Evolutionary conservation across 2,113 vertebrate genomes (phyloP), one percentile per base, ranked within the genome.

Genomic region (Tringa solitaria): DNA sequence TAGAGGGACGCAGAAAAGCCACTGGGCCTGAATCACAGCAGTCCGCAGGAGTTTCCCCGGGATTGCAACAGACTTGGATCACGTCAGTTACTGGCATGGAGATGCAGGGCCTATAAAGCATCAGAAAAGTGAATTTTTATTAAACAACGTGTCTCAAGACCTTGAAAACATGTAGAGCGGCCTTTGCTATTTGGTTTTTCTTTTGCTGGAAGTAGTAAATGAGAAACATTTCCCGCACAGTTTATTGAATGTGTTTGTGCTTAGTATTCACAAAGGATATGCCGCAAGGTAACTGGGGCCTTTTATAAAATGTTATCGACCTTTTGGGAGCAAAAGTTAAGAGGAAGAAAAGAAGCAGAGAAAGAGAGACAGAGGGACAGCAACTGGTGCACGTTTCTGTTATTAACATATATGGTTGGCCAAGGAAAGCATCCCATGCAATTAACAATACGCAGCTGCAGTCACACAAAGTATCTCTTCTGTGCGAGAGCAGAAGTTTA

Each of bases 401-500:
- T 93, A 37, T 45, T 87, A 68, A 20, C 76, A 27, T 21, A 86
- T 41, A 15, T 14, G 51, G 59, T 64, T 70, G 90, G 89, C 94
- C 92, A 95, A 92, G 76, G 78, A 93, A 91, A 96, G 76, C 95
- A 80, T 88, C 80, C 4, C 68, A 28, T 81, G 65, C 81, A 78
- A 93, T 59, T 90, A 91, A 81, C 54, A 79, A 11, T 28, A 5
- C 59, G 28, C 94, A 96, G 94, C 94, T 97, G 94, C 59, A 86
- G 89, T 35, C 89, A 45, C 84, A 74, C 61, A 2, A 5, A 76
- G 53, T 10, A 35, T 88, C 89, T 92, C 77, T 43, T 64, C 95
- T 87, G 63, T 43, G 76, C 72, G 83, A 88, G 81, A 83, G 57
- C 4, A 87, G 60, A 82, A 95, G 96, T 97, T 96, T 95, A 74